Conservation (phyloP, 2,797 vertebrate species). For the Avahi laniger region DNA sequence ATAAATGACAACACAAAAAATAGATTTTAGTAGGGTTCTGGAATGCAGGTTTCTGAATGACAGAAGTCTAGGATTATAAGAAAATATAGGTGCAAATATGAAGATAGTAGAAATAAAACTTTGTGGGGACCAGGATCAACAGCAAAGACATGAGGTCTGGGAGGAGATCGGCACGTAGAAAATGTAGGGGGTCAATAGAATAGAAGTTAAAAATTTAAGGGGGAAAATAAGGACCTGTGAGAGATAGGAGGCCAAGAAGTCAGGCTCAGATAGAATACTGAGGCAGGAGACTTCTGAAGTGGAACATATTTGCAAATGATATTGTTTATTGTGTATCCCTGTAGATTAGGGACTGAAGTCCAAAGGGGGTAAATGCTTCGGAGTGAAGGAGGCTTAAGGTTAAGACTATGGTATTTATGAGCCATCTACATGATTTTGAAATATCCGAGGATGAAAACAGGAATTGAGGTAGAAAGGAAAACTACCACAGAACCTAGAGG, state of each 20-base stretch:
- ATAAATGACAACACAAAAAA: neutral
- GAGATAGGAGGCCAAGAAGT: neutral
- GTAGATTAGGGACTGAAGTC: neutral
- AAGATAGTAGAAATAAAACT: neutral
- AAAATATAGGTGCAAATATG: neutral
- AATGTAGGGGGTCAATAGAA: neutral
- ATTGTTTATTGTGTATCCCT: neutral
- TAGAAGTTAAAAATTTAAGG: neutral
- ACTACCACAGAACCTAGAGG: neutral
- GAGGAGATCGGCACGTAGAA: neutral
- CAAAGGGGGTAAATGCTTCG: neutral
- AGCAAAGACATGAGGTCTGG: neutral
- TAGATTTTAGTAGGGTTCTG: neutral
- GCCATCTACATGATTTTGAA: neutral
- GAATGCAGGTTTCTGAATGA: neutral
- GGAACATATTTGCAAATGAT: neutral
- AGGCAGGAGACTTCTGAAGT: neutral
- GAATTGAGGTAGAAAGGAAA: neutral
- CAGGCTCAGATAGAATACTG: neutral
- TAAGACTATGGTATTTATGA: neutral
- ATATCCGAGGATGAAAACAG: neutral
- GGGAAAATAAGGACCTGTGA: neutral
- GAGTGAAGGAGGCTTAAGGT: neutral
- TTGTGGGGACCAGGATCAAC: neutral
- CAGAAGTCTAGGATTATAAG: neutral